Conservation (phyloP, 1,140 invertebrate species). For the Bombyx mandarina region DNA sequence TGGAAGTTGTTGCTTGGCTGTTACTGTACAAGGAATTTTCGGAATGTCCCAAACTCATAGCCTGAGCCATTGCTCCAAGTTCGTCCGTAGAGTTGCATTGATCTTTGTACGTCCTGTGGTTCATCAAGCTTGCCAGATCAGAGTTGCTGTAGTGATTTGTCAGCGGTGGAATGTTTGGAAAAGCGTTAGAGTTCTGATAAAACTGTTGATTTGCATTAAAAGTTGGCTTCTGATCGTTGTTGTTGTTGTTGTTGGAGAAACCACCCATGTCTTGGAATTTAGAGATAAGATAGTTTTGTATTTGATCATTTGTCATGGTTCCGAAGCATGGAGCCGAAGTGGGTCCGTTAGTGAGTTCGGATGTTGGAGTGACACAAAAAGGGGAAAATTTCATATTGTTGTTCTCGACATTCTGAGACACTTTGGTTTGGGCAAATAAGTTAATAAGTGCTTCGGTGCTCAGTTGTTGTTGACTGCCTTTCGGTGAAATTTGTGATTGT, state of each 20-base stretch:
- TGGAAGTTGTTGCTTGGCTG: constrained; percentile 38
- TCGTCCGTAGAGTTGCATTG: constrained; percentile 28
- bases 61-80: constrained; percentile 28
- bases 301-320: constrained; percentile 49
- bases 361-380: constrained; percentile 20
- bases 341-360: constrained; percentile 19
- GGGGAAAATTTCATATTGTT: constrained; percentile 37
- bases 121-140: constrained; percentile 40
- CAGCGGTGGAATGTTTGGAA: constrained; percentile 51
- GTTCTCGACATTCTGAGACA: constrained; percentile 38
- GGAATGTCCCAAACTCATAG: constrained; percentile 46
- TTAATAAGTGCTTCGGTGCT: constrained; percentile 45
- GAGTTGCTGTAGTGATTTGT: constrained; percentile 41
- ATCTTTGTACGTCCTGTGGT: constrained; percentile 29
- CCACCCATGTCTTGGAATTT: constrained; percentile 49
- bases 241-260: constrained; percentile 19
- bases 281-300: constrained; percentile 52
- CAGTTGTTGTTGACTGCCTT: constrained; percentile 29
- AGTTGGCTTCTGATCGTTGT: constrained; percentile 14
- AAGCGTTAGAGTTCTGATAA: constrained; percentile 51
- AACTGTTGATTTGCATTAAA: constrained; percentile 35
- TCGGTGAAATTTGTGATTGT: constrained; percentile 22
- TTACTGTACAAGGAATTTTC: constrained; percentile 43
- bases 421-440: constrained; percentile 30
- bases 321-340: constrained; percentile 36